These are phyloP conservation scores for Chondrosia reniformis DNA, from an alignment of 37 sponge, comb jelly and placozoan genomes.

Conservation along the genomic window DNA sequence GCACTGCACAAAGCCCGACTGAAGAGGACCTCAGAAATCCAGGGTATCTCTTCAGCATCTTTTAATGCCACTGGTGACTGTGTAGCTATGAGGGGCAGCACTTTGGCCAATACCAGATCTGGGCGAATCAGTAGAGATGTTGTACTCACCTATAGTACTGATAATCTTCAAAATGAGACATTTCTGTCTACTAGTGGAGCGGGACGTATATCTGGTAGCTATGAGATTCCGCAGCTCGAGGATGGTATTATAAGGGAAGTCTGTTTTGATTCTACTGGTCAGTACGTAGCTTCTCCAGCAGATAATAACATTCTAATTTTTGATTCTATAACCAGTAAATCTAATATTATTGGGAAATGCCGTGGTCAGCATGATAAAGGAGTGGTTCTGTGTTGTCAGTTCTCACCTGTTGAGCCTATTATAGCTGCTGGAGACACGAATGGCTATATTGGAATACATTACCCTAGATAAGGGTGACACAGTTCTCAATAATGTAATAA, in stretches of 20 bases:
- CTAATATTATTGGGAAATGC: not conserved
- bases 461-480: not conserved
- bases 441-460: slow-evolving; percentile 15
- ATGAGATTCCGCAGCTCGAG: not conserved
- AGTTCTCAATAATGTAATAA: too few species aligned
- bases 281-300: not conserved
- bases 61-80: not conserved
- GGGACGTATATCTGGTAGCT: not conserved
- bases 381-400: slow-evolving; percentile 1
- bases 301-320: not conserved
- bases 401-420: slow-evolving; percentile 18
- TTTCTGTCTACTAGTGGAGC: not conserved
- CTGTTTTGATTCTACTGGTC: not conserved
- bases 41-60: not conserved
- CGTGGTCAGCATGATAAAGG: not conserved
- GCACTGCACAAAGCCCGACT: not conserved
- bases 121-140: not conserved
- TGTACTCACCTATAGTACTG: not conserved
- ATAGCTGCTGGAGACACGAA: slow-evolving; percentile 13
- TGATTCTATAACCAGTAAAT: not conserved
- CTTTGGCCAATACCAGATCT: not conserved
- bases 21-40: not conserved
- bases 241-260: slow-evolving; percentile 11
- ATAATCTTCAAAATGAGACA: not conserved
- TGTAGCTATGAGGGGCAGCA: not conserved